A percentile compares a stretch with the other conserved stretches of the same genome.
Conservation (phyloP, 2,888 invertebrate genomes). For the Panzeria rudis region DNA sequence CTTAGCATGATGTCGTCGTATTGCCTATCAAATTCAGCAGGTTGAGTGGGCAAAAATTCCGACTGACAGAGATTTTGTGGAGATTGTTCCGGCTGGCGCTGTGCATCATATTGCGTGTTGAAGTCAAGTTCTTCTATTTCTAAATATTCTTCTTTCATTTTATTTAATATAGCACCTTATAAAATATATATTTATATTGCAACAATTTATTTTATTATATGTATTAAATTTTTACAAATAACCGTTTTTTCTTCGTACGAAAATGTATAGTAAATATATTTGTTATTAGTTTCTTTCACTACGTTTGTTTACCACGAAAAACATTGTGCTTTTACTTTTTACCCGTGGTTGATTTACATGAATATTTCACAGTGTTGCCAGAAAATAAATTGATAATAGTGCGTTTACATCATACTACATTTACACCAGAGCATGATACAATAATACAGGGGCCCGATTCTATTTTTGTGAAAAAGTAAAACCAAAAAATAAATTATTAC, state of each 20-base stretch:
- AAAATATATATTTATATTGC: background rate
- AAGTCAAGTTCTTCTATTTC: slow-evolving; percentile 70
- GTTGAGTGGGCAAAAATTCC: slow-evolving; percentile 55
- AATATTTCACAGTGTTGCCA: too few species aligned
- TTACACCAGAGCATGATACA: too few species aligned
- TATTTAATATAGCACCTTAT: background rate
- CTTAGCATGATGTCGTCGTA: slow-evolving; percentile 57
- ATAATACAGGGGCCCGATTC: too few species aligned
- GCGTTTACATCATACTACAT: background rate
- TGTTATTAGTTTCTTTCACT: background rate
- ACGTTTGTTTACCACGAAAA: slow-evolving; percentile 63
- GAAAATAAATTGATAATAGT: too few species aligned
- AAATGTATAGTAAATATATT: slow-evolving; percentile 53
- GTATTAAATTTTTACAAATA: slow-evolving; percentile 32
- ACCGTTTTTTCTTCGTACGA: slow-evolving; percentile 1
- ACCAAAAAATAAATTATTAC: too few species aligned
- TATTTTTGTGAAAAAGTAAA: too few species aligned
- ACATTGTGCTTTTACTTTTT: slow-evolving; percentile 19
- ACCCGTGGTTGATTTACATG: too few species aligned
- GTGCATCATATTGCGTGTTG: slow-evolving; percentile 45
- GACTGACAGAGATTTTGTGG: slow-evolving; percentile 70
- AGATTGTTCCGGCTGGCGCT: slow-evolving; percentile 65
- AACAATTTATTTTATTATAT: background rate
- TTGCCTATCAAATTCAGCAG: slow-evolving; percentile 39
- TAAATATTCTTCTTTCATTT: slow-evolving; percentile 68